Evolutionary conservation across 2,888 invertebrate genomes (phyloP).

Genomic region (Melinopterus prodromus): DNA sequence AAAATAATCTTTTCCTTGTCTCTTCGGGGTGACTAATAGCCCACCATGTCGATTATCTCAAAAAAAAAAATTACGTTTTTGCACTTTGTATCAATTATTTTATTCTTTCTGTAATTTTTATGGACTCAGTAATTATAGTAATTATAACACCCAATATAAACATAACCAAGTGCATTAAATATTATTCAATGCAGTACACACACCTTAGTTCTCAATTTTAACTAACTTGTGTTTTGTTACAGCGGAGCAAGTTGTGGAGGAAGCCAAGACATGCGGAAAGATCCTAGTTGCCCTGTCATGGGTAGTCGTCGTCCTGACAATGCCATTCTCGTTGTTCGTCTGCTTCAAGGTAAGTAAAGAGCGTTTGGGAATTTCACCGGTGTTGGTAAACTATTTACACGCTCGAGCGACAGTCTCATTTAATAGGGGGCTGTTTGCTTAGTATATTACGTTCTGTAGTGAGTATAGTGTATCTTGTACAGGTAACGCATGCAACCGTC

Average conservation of each 20-base stretch:
- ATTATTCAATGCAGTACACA: no score
- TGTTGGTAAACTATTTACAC: no score
- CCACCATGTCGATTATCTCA: no score
- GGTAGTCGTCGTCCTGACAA: slow-evolving; percentile 81
- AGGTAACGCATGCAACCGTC: no score
- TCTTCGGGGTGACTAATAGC: no score
- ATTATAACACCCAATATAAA: neutral
- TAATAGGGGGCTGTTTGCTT: neutral
- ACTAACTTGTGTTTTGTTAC: slow-evolving; percentile 41
- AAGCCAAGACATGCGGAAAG: slow-evolving; percentile 80
- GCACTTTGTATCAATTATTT: no score
- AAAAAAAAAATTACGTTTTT: no score
- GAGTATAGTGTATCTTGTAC: neutral
- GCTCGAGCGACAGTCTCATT: neutral
- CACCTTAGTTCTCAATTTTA: neutral
- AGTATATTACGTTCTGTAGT: neutral
- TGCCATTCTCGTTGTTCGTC: slow-evolving; percentile 91
- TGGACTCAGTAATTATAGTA: no score
- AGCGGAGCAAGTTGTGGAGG: slow-evolving; percentile 58
- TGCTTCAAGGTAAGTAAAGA: slow-evolving; percentile 86
- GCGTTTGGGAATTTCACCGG: no score
- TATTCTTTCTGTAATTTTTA: no score
- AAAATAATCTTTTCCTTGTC: no score
- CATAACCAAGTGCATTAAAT: neutral
- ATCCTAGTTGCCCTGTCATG: slow-evolving; percentile 85